Evolutionary conservation across 2,888 invertebrate species (phyloP).

Genomic region (Nycteola revayana): DNA sequence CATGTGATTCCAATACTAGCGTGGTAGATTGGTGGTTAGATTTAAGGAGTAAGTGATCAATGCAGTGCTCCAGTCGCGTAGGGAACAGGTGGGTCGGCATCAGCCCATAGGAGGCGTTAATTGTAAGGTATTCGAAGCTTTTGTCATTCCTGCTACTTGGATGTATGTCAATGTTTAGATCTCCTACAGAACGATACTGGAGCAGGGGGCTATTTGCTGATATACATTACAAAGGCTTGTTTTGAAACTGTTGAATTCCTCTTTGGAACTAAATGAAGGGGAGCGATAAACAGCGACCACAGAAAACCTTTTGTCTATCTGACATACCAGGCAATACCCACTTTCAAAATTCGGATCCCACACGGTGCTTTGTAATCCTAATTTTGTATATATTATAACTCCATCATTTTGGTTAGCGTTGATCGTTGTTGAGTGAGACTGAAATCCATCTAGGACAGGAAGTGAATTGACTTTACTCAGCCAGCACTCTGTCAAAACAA

Average conservation of each 20-base stretch:
- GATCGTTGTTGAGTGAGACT: background rate
- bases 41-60: background rate
- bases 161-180: background rate
- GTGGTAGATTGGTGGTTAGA: background rate
- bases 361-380: background rate
- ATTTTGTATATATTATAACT: background rate
- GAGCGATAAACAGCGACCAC: background rate
- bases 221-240: background rate
- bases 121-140: background rate
- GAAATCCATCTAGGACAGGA: background rate
- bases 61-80: background rate
- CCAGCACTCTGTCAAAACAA: conserved; percentile 2
- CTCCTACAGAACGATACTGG: background rate
- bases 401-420: conserved; percentile 2
- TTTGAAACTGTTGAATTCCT: background rate
- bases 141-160: background rate
- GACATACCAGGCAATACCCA: background rate
- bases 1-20: background rate
- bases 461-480: background rate
- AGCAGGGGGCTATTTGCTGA: background rate
- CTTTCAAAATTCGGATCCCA: background rate
- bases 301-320: background rate
- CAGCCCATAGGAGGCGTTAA: background rate
- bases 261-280: background rate
- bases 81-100: background rate